These are phyloP conservation scores for Drosophila algonquin DNA, from an alignment of 2,888 invertebrate species.

Conservation along the genomic window DNA sequence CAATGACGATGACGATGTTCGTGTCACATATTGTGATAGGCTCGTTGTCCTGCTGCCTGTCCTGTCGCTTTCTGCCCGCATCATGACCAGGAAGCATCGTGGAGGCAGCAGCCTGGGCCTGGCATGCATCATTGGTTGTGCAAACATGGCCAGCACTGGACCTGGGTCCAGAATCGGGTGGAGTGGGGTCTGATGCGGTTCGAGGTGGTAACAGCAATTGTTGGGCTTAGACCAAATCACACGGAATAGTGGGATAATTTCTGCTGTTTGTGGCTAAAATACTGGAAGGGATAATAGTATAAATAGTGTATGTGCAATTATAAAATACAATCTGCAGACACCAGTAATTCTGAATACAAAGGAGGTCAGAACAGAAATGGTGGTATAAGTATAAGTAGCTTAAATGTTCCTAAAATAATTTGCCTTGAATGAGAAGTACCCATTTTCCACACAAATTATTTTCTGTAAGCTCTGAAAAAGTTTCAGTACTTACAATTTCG, in stretches of 20 bases:
- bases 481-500: background rate
- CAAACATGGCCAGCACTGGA: slow-evolving; percentile 53
- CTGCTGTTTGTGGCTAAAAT: background rate
- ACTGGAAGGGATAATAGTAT: too few species aligned
- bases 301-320: too few species aligned
- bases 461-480: too few species aligned
- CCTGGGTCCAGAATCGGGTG: background rate
- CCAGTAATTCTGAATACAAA: too few species aligned
- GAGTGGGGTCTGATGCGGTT: slow-evolving; percentile 2
- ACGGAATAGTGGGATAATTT: slow-evolving; percentile 20
- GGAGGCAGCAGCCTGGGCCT: slow-evolving; percentile 40
- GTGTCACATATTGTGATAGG: slow-evolving; percentile 48
- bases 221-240: slow-evolving; percentile 22
- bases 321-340: too few species aligned
- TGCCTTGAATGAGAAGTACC: too few species aligned
- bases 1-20: slow-evolving; percentile 42
- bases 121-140: slow-evolving; percentile 69
- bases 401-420: too few species aligned
- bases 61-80: slow-evolving; percentile 29
- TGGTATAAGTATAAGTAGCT: too few species aligned
- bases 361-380: too few species aligned
- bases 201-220: slow-evolving; percentile 29
- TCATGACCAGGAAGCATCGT: slow-evolving; percentile 30
- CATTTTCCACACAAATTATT: background rate
- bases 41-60: slow-evolving; percentile 6